Evolutionary conservation across 2,888 invertebrate genomes (phyloP), one percentile per base, ranked within the genome.

Genomic region (Amphipoea lucens): DNA sequence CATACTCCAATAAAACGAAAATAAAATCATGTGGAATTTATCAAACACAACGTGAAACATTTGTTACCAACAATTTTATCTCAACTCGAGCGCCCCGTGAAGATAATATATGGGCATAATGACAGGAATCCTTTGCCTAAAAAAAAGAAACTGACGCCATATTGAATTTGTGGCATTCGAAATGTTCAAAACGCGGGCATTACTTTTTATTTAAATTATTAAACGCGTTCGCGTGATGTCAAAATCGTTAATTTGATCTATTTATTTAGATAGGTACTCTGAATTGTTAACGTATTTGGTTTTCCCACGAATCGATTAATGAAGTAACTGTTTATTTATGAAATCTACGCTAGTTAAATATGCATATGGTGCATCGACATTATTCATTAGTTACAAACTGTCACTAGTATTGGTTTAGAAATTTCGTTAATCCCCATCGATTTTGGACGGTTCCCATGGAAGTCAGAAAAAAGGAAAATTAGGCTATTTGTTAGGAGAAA

Each of bases 31-130:
- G 85, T 90, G 87, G 89, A 88, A 91, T 90, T 89, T 92, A 90
- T 87, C 85, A 88, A 86, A 90, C 85, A 81, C 81, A 82, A 89
- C 81, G 79, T 89, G 86, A 84, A 92, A 92, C 89, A 91, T 92
- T 92, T 92, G 89, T 91, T 88, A 89, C 88, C 87, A 90, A 91
- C 90, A 87, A 91, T 93, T 92, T 93, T 92, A 94, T 93, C 95
- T 92, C 87, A 92, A 90, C 89, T 91, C 91, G 89, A 94, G 93
- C 94, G 89, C 94, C 95, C 94, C 94, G 93, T 92, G 92, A 94
- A 92, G 94, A 93, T 95, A 95, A 96, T 93, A 92, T 94, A 95
- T 92, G 93, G 92, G 86, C 92, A 90, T 93, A 96, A 93, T 94
- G 95, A 96, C 94, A 95, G 93, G 92, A 94, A 92, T 93, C 92